phyloP scores from a whole-genome alignment of 2,797 vertebrate genomes.

The Adelosebastes latens region DNA sequence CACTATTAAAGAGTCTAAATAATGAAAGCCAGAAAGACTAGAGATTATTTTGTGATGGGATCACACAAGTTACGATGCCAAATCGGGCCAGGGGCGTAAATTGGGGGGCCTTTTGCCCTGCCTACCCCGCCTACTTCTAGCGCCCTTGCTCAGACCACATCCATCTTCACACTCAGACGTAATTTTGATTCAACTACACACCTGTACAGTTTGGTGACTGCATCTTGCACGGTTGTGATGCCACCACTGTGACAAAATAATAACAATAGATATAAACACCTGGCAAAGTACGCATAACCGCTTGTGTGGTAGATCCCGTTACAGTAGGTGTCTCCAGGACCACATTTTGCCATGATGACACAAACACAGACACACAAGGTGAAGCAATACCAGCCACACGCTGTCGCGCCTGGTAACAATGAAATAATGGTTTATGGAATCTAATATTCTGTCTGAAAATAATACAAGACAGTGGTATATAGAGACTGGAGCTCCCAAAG shows the following conservation, averaged over 20 bases:
- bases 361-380: neutral
- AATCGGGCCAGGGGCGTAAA: neutral
- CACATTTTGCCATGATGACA: neutral
- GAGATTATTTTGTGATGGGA: neutral
- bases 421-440: neutral
- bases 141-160: too few relatives aligned
- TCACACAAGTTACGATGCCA: neutral
- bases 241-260: neutral
- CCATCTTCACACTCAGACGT: neutral
- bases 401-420: neutral
- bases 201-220: neutral
- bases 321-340: neutral
- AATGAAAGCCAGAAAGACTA: constrained; percentile 1
- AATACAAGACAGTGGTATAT: neutral
- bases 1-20: constrained; percentile 1
- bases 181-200: neutral
- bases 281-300: neutral
- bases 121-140: too few relatives aligned
- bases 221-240: neutral
- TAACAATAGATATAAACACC: neutral
- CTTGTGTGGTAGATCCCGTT: neutral
- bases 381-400: neutral
- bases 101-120: too few relatives aligned
- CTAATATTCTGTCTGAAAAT: neutral
- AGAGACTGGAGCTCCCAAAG: too few relatives aligned